phyloP scores from a whole-genome alignment of 2,797 vertebrate species.

The Danionella dracula region DNA sequence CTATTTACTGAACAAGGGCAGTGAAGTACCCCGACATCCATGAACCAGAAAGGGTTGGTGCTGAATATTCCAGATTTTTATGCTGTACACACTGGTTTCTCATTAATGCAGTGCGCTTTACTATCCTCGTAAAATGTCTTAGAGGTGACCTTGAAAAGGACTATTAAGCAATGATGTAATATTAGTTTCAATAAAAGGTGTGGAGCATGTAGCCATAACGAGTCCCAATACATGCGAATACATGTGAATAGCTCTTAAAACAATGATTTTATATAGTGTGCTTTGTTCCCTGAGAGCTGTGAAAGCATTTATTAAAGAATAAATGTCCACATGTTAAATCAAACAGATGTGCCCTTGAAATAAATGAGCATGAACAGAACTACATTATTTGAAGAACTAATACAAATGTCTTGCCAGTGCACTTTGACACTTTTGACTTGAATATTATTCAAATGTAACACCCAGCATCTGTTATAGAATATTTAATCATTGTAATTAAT shows the following conservation, averaged over 20 bases:
- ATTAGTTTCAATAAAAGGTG: conserved; percentile 30
- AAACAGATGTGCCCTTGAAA: conserved; percentile 14
- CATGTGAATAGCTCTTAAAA: conserved; percentile 29
- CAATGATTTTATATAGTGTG: conserved; percentile 31
- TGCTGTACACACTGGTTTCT: conserved; percentile 15
- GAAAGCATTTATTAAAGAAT: conserved; percentile 13
- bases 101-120: conserved; percentile 20
- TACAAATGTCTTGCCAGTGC: no score
- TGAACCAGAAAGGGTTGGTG: neutral
- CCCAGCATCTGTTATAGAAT: no score
- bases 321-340: conserved; percentile 16
- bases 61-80: neutral
- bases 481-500: no score
- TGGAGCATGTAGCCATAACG: conserved; percentile 16
- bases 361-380: neutral
- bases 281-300: conserved; percentile 7
- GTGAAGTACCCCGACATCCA: neutral
- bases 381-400: no score
- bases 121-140: conserved; percentile 12
- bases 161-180: conserved; percentile 26
- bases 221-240: conserved; percentile 24
- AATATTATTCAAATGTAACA: no score
- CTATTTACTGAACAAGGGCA: conserved; percentile 31
- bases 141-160: conserved; percentile 31
- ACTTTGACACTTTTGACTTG: no score